Evolutionary conservation across 2,797 vertebrate genomes (phyloP), one percentile per base, ranked within the genome.

Genomic region (Enoplosus armatus): DNA sequence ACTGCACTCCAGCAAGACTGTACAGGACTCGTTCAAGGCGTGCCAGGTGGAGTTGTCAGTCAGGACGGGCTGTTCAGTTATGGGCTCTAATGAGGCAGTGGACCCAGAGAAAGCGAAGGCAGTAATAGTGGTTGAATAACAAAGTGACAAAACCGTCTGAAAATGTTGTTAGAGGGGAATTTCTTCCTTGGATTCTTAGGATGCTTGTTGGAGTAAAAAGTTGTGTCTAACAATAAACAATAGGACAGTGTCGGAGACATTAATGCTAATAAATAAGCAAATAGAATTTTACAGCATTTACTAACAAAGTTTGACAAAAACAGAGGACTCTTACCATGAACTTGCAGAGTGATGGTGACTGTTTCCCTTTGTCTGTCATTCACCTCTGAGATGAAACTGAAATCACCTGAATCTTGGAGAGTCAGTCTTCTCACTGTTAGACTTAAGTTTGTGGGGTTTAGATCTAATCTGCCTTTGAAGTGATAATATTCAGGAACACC

Each of bases 401-500:
- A 91, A 3, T 20, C 0, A 51, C 90, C 92, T 68, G 87, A 85
- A 54, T 93, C 91, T 1, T 69, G 0, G 6, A 26, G 48, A 33
- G 59, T 88, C 83, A 93, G 72, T 0, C 12, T 0, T 43, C 1
- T 87, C 18, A 93, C 0, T 33, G 59, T 90, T 80, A 93, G 82
- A 89, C 29, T 83, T 0, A 78, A 84, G 62, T 16, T 51, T 29
- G 0, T 0, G 0, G 0, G 0, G 33, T 88, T 82, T 0, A 88
- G 0, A 0, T 45, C 0, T 27, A 65, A 0, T 78, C 90, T 86
- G 55, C 0, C 69, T 1, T 0, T 1, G 47, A 87, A 91, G 11
- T 24, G 68, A 5, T n/a, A n/a, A n/a, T 1, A 0, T 29, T 0
- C 1, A 26, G 0, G 0, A 6, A 8, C 0, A 3, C 0, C 0